Evolutionary conservation across 2,113 vertebrate species (phyloP).

Genomic region (Phocoena sinus): DNA sequence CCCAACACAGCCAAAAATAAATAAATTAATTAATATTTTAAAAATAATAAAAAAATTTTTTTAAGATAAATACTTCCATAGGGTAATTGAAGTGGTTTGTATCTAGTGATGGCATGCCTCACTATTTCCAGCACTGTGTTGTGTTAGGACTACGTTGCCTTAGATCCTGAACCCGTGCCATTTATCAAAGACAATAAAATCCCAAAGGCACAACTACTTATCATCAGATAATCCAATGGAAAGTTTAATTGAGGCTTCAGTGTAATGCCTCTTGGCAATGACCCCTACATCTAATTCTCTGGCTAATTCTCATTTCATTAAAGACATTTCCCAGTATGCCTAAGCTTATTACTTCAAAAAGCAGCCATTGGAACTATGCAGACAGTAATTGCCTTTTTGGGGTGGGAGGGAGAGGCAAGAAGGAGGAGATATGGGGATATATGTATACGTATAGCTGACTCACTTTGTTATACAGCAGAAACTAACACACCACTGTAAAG

Average conservation of each 20-base stretch:
- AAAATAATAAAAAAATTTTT: no score
- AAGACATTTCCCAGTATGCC: slow-evolving; percentile 33
- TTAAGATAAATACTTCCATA: neutral
- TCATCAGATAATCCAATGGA: slow-evolving; percentile 31
- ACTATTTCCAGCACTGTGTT: neutral
- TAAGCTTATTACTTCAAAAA: neutral
- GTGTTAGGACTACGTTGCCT: neutral
- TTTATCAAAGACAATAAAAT: slow-evolving; percentile 46
- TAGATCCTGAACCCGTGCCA: neutral
- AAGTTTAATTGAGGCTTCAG: slow-evolving; percentile 7
- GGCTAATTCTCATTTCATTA: slow-evolving; percentile 8
- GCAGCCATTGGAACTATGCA: slow-evolving; percentile 23
- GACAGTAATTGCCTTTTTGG: neutral
- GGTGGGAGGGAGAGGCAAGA: no score
- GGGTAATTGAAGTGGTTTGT: neutral
- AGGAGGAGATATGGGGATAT: no score
- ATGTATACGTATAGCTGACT: no score
- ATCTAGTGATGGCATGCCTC: neutral
- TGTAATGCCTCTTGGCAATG: slow-evolving; percentile 19
- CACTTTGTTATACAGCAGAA: no score
- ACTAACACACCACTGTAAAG: no score
- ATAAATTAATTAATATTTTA: no score
- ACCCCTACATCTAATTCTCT: neutral
- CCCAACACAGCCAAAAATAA: no score
- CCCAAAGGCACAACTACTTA: slow-evolving; percentile 35